Conservation (phyloP, 2,888 invertebrate species). For the Eretmocerus hayati region DNA sequence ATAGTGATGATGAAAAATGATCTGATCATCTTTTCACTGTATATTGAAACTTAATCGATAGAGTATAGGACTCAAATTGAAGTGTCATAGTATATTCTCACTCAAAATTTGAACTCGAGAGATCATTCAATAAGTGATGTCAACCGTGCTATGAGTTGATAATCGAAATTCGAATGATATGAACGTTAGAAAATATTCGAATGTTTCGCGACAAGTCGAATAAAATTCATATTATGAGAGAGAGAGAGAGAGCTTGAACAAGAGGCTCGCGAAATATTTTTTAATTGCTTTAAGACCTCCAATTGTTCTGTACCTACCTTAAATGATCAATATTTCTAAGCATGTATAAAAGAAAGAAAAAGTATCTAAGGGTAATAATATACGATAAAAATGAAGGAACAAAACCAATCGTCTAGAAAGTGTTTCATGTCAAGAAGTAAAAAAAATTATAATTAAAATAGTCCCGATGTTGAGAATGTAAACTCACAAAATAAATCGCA, state of each 20-base stretch:
- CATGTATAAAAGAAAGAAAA: conserved; percentile 17
- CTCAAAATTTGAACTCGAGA: too few species aligned
- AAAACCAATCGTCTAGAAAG: conserved; percentile 13
- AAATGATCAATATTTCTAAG: conserved; percentile 28
- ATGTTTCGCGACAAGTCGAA: background rate
- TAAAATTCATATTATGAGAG: background rate
- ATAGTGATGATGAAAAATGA: conserved; percentile 18
- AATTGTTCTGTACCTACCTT: conserved; percentile 34
- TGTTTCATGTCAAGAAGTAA: conserved; percentile 15
- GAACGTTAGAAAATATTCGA: too few species aligned
- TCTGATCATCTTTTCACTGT: conserved; percentile 10
- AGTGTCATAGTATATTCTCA: too few species aligned
- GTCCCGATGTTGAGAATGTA: conserved; percentile 8
- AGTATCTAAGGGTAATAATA: conserved; percentile 4
- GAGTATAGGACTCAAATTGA: too few species aligned
- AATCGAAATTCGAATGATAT: too few species aligned
- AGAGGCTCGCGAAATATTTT: conserved; percentile 41
- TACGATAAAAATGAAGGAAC: conserved; percentile 6
- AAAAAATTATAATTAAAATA: too few species aligned
- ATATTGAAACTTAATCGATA: conserved; percentile 33
- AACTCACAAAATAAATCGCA: conserved; percentile 1
- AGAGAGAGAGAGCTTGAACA: conserved; percentile 40
- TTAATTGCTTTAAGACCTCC: conserved; percentile 39
- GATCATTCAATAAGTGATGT: too few species aligned
- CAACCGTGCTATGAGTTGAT: too few species aligned